Evolutionary conservation across 64 coral and sea anemone genomes (phyloP), one percentile per base, ranked within the genome.

Genomic region (Platygyra sinensis): DNA sequence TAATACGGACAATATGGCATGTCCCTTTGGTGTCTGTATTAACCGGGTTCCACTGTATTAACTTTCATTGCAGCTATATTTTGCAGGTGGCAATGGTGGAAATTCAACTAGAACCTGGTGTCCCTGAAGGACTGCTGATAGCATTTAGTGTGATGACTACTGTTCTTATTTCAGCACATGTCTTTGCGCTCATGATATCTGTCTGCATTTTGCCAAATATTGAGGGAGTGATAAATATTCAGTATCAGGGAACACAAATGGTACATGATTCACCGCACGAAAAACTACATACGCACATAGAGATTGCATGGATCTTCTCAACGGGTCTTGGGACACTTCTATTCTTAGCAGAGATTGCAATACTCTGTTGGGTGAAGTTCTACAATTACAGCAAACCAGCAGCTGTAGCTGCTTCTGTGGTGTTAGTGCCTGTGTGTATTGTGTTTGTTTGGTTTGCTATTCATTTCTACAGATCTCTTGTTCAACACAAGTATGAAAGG

Each of bases 111-210:
- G 97, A 95, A 57, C 2, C 90, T 30, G 32, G 88, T 65, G 64
- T 94, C 39, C 97, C 97, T 25, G 11, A 86, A 16, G 86, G 87
- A 59, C 29, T 99, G 1, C 76, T 96, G 42, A 96, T 99, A 78
- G 94, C 97, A 52, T 99, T 99, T 49, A 99, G 97, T 50, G 84
- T 99, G 25, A 90, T 93, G 55, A 99, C 97, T 33, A 99, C 97
- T 30, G 74, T 99, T 64, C 89, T 99, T 5, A 99, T 99, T 24
- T 96, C 97, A 46, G 91, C 96, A 1, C 97, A 99, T 30, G 94
- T 99, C 31, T 99, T 99, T 72, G 97, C 97, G 0, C 91, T 99
- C n/a, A 99, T 99, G 97, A 99, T 99, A 75, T 99, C 97, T 18
- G 97, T 99, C 4, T 99, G 97, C 39, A 95, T 99, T 61, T 57